Evolutionary conservation across 2,113 vertebrate species (phyloP).

Genomic region (Catharus minimus): DNA sequence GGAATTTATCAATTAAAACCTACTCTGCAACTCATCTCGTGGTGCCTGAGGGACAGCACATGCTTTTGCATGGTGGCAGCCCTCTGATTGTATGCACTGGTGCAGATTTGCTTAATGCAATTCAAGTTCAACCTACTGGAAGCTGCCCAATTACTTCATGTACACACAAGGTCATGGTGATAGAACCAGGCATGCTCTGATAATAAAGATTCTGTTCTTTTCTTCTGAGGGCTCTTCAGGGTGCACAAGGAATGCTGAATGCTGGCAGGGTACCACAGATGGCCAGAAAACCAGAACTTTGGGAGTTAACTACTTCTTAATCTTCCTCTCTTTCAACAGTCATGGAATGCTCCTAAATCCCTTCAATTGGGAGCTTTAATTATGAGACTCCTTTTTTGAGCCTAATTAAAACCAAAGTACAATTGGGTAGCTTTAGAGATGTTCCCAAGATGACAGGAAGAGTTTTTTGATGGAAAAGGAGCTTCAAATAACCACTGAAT

Average conservation of each 20-base stretch:
- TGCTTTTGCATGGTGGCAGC: background rate
- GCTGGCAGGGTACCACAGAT: background rate
- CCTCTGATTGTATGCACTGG: background rate
- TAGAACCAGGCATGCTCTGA: background rate
- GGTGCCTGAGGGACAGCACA: background rate
- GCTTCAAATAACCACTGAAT: background rate
- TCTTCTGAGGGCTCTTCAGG: background rate
- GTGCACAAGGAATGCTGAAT: background rate
- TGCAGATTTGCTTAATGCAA: background rate
- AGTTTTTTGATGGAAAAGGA: background rate
- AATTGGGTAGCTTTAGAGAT: slow-evolving; percentile 4
- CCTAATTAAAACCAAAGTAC: slow-evolving; percentile 18
- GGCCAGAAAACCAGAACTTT: background rate
- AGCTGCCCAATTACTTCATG: background rate
- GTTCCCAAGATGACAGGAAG: background rate
- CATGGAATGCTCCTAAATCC: background rate
- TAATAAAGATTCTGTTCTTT: background rate
- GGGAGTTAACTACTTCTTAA: slow-evolving; percentile 23
- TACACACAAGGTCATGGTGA: background rate
- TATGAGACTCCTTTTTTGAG: background rate
- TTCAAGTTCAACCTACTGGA: background rate
- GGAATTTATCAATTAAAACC: background rate
- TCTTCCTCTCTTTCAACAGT: background rate
- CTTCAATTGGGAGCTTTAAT: slow-evolving; percentile 27
- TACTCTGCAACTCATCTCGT: background rate